phyloP scores from a whole-genome alignment of 1,140 invertebrate species.

The Neomicropteryx cornuta region DNA sequence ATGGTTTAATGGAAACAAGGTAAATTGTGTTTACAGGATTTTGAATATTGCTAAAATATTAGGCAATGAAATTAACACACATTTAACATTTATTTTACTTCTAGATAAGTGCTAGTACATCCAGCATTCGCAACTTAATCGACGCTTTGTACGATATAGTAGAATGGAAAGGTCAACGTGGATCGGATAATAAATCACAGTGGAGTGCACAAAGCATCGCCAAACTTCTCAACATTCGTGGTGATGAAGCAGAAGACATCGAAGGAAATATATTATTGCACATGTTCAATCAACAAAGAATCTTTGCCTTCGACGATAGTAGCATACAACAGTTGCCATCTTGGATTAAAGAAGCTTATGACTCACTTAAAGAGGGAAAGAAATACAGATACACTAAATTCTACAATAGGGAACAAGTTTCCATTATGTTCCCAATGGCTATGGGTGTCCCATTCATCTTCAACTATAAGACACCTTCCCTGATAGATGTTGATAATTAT shows the following conservation, averaged over 20 bases:
- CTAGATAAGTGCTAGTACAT: constrained; percentile 25
- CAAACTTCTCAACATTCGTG: constrained; percentile 43
- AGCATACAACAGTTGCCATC: constrained; percentile 35
- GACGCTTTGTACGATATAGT: too few relatives aligned
- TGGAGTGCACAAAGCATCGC: constrained; percentile 35
- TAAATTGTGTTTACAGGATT: too few relatives aligned
- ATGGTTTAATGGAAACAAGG: constrained; percentile 26
- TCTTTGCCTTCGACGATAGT: constrained; percentile 44
- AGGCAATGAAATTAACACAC: background rate
- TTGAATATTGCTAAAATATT: constrained; percentile 1
- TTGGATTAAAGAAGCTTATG: constrained; percentile 21
- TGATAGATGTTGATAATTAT: constrained; percentile 36
- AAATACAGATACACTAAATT: constrained; percentile 44
- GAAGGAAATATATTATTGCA: constrained; percentile 43
- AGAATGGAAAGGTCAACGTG: background rate
- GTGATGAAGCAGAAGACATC: constrained; percentile 36
- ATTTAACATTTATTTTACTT: too few relatives aligned
- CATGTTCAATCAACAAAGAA: constrained; percentile 28
- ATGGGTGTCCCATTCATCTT: constrained; percentile 55
- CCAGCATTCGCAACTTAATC: constrained; percentile 30
- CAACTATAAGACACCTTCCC: constrained; percentile 40
- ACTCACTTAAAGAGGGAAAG: constrained; percentile 29
- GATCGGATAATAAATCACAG: constrained; percentile 6
- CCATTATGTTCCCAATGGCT: constrained; percentile 51
- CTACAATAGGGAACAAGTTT: constrained; percentile 35